These are phyloP conservation scores for Emberiza fucata DNA, from an alignment of 2,113 vertebrate genomes.

Conservation along the genomic window DNA sequence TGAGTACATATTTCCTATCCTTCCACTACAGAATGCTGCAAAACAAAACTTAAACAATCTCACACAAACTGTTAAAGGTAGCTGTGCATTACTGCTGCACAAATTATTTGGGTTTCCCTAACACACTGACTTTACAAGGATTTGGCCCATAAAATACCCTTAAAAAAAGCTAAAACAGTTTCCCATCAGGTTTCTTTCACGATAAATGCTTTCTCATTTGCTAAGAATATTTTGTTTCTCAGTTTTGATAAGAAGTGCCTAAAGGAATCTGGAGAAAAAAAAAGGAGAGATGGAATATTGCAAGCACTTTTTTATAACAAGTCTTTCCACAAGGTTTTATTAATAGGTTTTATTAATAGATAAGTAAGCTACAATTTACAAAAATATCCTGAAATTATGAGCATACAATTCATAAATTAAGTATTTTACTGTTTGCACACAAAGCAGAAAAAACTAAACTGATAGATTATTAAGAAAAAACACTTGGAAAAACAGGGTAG, in stretches of 20 bases:
- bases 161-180: not conserved
- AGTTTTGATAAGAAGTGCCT: not conserved
- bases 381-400: not conserved
- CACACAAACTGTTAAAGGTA: not conserved
- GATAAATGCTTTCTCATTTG: not conserved
- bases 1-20: not conserved
- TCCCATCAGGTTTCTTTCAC: not conserved
- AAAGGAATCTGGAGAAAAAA: not conserved
- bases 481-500: not conserved
- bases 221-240: not conserved
- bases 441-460: not conserved
- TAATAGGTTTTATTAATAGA: not conserved
- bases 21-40: not conserved
- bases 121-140: not conserved
- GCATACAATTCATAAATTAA: not conserved
- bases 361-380: not conserved
- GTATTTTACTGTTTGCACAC: not conserved
- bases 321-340: not conserved
- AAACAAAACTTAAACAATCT: not conserved
- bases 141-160: not conserved
- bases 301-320: not conserved
- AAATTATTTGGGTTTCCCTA: not conserved
- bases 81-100: not conserved
- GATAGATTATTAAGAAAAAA: not conserved
- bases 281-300: not conserved